phyloP scores from a whole-genome alignment of 1,140 invertebrate species.

The Drosophila kikkawai region DNA sequence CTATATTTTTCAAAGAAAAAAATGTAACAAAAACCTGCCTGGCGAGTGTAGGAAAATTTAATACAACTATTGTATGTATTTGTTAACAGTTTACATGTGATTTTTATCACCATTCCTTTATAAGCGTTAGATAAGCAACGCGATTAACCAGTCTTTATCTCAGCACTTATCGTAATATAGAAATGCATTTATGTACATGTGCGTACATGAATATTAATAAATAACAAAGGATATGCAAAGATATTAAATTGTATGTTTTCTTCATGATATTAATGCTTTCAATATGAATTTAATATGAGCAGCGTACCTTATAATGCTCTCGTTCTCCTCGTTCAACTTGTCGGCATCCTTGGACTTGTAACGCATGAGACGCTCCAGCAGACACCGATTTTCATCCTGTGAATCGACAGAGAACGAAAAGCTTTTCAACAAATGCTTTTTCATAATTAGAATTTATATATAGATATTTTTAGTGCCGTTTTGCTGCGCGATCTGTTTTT shows the following conservation, averaged over 20 bases:
- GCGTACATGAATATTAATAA: constrained; percentile 37
- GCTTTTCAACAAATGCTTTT: constrained; percentile 43
- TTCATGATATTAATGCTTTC: constrained; percentile 25
- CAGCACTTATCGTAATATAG: constrained; percentile 30
- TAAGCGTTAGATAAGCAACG: constrained; percentile 48
- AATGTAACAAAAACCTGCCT: not conserved
- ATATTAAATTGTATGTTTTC: constrained; percentile 35
- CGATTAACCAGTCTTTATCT: constrained; percentile 41
- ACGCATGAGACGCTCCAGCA: constrained; percentile 94
- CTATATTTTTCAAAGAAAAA: not conserved
- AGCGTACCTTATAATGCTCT: constrained; percentile 92
- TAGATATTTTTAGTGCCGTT: constrained; percentile 10
- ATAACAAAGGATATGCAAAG: constrained; percentile 31
- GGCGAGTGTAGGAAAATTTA: not conserved
- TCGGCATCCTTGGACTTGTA: constrained; percentile 97
- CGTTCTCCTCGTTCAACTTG: constrained; percentile 97
- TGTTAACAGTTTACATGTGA: constrained; percentile 32
- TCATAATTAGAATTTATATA: constrained; percentile 31
- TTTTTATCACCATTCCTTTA: constrained; percentile 45
- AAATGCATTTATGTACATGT: constrained; percentile 47
- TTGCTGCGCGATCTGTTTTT: constrained; percentile 24
- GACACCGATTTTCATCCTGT: constrained; percentile 95
- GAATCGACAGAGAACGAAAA: constrained; percentile 76
- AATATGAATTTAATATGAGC: not conserved
- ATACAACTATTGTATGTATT: constrained; percentile 16